Percentiles rank a stretch among this genome's conserved stretches.
These are phyloP conservation scores for Drosophila setifemur DNA, from an alignment of 1,140 invertebrate genomes.

Conservation along the genomic window DNA sequence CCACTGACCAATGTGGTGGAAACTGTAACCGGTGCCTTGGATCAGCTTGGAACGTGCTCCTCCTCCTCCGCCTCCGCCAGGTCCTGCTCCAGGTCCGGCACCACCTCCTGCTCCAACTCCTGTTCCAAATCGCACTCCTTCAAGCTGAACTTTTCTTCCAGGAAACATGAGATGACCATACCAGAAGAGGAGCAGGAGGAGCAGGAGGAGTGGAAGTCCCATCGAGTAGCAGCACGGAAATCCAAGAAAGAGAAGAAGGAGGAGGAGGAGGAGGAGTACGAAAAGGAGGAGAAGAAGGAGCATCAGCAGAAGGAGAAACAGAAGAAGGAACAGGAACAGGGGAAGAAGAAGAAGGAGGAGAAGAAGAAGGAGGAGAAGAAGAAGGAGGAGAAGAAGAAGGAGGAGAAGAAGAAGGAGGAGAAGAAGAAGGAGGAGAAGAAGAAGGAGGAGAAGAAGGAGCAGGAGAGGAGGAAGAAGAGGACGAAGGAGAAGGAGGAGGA, in stretches of 20 bases:
- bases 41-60: neutral
- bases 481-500: no score
- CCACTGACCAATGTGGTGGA: conserved; percentile 4
- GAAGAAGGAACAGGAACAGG: neutral
- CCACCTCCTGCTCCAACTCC: neutral
- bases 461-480: no score
- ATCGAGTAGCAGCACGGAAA: no score
- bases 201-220: neutral
- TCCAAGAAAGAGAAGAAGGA: no score
- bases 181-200: conserved; percentile 47
- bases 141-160: neutral
- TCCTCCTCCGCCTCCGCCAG: no score
- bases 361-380: neutral
- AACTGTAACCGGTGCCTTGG: conserved; percentile 11
- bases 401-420: neutral
- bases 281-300: neutral
- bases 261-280: neutral
- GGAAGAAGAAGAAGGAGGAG: neutral
- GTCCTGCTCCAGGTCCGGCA: no score
- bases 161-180: conserved; percentile 42
- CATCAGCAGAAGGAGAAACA: no score
- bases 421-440: no score
- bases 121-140: no score
- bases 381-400: neutral
- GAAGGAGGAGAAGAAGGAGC: no score